These are phyloP conservation scores for Squalus acanthias DNA, from an alignment of 2,797 vertebrate species.

Conservation along the genomic window DNA sequence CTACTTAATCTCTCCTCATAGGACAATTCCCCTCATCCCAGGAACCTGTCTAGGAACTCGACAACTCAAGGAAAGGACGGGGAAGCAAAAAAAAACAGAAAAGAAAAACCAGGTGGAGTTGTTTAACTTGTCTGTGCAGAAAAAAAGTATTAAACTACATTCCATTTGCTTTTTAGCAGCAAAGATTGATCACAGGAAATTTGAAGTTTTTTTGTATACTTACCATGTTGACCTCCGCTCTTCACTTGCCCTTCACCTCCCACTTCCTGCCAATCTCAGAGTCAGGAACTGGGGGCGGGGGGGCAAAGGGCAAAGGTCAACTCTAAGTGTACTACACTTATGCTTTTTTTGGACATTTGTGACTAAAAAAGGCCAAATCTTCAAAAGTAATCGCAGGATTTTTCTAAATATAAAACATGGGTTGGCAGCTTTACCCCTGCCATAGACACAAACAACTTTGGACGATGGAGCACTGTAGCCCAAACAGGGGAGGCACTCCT, in stretches of 20 bases:
- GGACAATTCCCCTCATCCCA: too few relatives aligned
- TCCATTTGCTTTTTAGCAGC: background rate
- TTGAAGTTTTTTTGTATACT: background rate
- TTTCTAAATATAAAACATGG: background rate
- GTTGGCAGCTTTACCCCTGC: background rate
- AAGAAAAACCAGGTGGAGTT: background rate
- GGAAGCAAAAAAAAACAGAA: background rate
- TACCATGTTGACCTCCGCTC: background rate
- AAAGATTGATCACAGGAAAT: background rate
- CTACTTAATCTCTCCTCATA: too few relatives aligned
- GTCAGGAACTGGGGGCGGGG: background rate
- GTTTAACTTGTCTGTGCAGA: background rate
- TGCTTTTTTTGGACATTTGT: background rate
- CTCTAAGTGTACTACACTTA: background rate
- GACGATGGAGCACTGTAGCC: background rate
- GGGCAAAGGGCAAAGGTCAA: background rate
- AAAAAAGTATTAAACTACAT: background rate
- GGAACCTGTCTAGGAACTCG: too few relatives aligned
- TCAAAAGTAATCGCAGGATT: background rate
- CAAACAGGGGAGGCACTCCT: background rate
- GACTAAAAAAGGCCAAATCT: background rate
- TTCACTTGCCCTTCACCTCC: background rate
- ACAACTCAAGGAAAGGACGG: too few relatives aligned
- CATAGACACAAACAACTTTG: background rate
- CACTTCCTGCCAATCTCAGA: background rate